phyloP scores from a whole-genome alignment of 1,140 invertebrate genomes.

The Tetranychus urticae region DNA sequence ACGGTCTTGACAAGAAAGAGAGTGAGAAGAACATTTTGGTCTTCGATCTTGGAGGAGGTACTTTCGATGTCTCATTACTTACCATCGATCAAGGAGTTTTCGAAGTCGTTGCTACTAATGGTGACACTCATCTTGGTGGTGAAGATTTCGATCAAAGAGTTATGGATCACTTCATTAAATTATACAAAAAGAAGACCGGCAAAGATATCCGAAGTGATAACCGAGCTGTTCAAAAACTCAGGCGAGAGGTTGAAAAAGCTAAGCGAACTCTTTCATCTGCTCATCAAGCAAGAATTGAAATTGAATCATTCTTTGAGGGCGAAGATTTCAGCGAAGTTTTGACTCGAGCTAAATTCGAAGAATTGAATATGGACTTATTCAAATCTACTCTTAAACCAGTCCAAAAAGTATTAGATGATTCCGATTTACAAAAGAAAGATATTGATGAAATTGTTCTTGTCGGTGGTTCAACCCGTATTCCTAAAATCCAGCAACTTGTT shows the following conservation, averaged over 20 bases:
- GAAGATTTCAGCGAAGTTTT: slow-evolving; percentile 37
- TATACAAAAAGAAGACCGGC: slow-evolving; percentile 98
- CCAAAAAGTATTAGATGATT: slow-evolving; percentile 91
- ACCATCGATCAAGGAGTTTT: slow-evolving; percentile 96
- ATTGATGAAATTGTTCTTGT: slow-evolving; percentile 97
- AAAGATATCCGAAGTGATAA: slow-evolving; percentile 89
- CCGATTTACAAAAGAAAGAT: slow-evolving; percentile 94
- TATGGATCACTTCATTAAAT: slow-evolving; percentile 95
- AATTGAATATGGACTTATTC: slow-evolving; percentile 96
- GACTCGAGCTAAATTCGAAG: slow-evolving; percentile 96
- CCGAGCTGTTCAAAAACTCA: slow-evolving; percentile 79
- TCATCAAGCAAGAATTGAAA: slow-evolving; percentile 93
- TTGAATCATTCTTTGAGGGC: slow-evolving; percentile 96
- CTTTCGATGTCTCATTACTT: slow-evolving; percentile 93
- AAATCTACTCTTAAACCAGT: slow-evolving; percentile 93
- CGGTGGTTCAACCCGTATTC: slow-evolving; percentile 95
- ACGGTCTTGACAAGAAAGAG: slow-evolving; percentile 96
- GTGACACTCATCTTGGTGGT: slow-evolving; percentile 89
- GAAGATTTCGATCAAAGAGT: slow-evolving; percentile 97
- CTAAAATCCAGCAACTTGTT: slow-evolving; percentile 95
- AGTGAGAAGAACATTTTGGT: slow-evolving; percentile 97
- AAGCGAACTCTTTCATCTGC: slow-evolving; percentile 83
- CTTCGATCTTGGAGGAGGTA: slow-evolving; percentile 98
- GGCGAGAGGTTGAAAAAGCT: slow-evolving; percentile 91
- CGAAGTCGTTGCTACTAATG: slow-evolving; percentile 83